phyloP scores from a whole-genome alignment of 2,113 vertebrate species.

The Chlamydotis undulata region DNA sequence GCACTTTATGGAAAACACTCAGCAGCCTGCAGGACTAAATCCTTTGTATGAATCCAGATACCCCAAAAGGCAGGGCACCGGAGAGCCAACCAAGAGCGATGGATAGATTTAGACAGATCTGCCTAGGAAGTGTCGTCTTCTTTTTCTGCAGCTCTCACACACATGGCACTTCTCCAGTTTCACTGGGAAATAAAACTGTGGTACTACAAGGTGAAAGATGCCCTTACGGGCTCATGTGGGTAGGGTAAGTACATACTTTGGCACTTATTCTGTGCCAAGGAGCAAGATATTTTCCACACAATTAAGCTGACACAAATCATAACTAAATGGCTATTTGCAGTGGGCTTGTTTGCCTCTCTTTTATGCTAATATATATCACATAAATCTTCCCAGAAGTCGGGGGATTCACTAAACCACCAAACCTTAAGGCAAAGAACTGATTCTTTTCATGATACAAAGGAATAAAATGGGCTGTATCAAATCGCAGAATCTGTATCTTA shows the following conservation, averaged over 20 bases:
- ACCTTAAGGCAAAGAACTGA: not conserved
- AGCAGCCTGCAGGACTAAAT: not conserved
- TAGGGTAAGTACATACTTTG: not conserved
- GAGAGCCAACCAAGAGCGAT: not conserved
- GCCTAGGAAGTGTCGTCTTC: not conserved
- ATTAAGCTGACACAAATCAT: not conserved
- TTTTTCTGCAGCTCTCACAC: not conserved
- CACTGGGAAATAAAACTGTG: not conserved
- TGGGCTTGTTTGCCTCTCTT: not conserved
- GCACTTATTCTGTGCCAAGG: not conserved
- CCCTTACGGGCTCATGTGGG: not conserved
- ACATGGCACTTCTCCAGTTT: not conserved
- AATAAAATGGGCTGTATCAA: not conserved
- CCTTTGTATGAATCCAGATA: accelerated
- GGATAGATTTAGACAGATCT: not conserved
- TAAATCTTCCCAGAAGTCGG: not conserved
- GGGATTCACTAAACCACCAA: not conserved
- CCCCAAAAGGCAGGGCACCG: not conserved
- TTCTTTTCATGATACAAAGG: not conserved
- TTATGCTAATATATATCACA: not conserved
- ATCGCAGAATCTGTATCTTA: not conserved
- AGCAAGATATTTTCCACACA: not conserved
- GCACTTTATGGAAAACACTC: not conserved
- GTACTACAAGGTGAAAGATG: not conserved
- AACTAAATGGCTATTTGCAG: not conserved